Percentiles rank a stretch among this genome's conserved stretches.
These are phyloP conservation scores for Pteruthius melanotis DNA, from an alignment of 2,113 vertebrate species.

Conservation along the genomic window DNA sequence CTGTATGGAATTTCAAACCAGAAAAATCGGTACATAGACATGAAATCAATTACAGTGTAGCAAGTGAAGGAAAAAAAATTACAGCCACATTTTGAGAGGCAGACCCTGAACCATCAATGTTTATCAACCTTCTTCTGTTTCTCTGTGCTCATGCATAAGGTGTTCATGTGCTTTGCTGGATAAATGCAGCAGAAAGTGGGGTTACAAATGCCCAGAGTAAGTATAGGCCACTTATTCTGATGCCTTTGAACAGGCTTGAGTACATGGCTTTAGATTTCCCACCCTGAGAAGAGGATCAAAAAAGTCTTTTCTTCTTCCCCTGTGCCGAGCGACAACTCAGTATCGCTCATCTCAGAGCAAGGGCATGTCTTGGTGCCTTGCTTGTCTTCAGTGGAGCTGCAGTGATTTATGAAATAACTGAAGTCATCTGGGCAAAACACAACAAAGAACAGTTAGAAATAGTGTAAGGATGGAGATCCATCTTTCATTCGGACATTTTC, in stretches of 20 bases:
- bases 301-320: not conserved
- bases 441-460: not conserved
- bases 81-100: not conserved
- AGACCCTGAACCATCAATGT: not conserved
- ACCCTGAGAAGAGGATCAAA: not conserved
- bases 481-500: constrained; percentile 43
- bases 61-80: not conserved
- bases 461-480: not conserved
- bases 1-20: not conserved
- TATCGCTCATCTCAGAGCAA: not conserved
- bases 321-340: not conserved
- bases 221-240: not conserved
- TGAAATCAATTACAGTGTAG: not conserved
- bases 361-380: constrained; percentile 4
- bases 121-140: not conserved
- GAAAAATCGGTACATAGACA: not conserved
- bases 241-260: not conserved
- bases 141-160: not conserved
- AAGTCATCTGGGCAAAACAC: constrained; percentile 29
- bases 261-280: not conserved
- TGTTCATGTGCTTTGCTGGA: not conserved
- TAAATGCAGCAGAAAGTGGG: not conserved
- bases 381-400: not conserved
- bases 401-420: constrained; percentile 50
- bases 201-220: not conserved